phyloP scores from a whole-genome alignment of 2,888 invertebrate genomes.

The Augiades crinisus region DNA sequence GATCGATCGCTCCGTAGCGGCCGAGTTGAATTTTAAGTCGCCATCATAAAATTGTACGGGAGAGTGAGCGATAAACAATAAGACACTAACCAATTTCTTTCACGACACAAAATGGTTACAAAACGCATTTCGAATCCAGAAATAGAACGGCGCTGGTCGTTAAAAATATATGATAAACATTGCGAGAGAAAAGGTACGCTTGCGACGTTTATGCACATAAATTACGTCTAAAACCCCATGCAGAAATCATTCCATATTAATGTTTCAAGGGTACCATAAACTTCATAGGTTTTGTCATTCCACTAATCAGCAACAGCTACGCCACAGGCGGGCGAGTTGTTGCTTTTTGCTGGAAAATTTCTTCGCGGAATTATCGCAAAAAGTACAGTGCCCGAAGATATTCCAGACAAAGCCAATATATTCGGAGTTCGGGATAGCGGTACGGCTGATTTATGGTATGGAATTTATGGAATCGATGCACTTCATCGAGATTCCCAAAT shows the following conservation, averaged over 20 bases:
- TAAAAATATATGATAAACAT: constrained; percentile 10
- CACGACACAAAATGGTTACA: background rate
- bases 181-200: background rate
- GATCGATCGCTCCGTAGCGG: constrained; percentile 30
- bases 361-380: constrained; percentile 23
- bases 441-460: constrained; percentile 24
- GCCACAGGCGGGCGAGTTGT: constrained; percentile 21
- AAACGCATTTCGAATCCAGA: constrained; percentile 5
- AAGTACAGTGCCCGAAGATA: constrained; percentile 19
- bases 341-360: constrained; percentile 17
- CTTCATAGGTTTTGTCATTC: constrained; percentile 28
- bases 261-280: constrained; percentile 20
- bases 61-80: constrained; percentile 39
- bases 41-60: constrained; percentile 28
- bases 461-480: constrained; percentile 25
- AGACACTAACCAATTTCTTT: constrained; percentile 12
- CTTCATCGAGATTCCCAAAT: constrained; percentile 26
- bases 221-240: constrained; percentile 16
- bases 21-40: constrained; percentile 50
- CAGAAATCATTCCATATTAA: constrained; percentile 25
- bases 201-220: constrained; percentile 22
- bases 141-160: constrained; percentile 13
- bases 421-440: constrained; percentile 24
- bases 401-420: constrained; percentile 25
- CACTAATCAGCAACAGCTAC: constrained; percentile 24